Base-by-base conservation (phyloP, 1,140 invertebrate genomes). In the Vanessa atalanta region DNA sequence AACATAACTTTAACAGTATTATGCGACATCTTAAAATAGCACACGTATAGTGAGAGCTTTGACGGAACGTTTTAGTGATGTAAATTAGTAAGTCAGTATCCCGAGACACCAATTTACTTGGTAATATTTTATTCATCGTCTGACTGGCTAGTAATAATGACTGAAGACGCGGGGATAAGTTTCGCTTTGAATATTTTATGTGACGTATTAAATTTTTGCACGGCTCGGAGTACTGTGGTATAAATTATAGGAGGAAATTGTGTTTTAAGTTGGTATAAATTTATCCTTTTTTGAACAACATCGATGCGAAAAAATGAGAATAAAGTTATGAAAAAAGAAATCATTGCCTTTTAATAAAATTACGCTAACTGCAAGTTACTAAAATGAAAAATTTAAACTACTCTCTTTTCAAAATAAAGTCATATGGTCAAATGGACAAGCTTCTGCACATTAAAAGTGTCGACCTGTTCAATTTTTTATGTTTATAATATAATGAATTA, bases 71-170 rank as follows among this genome's bases (percentile, higher is more conserved):
- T 67, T 60, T 53, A 69, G 50, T 47, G 53, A 83, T 83, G 81
- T 77, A 78, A 79, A 81, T 83, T 83, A 79, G 70, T 75, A 53
- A 72, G 70, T 67, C 70, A 71, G 65, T 81, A 83, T 79, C 76
- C 77, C 79, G 67, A 78, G 77, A 78, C 73, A 70, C 77, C 79
- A 83, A 83, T 83, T 83, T 79, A 78, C 71, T 72, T 70, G 53
- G 73, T 79, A 73, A 83, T 83, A 81, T 83, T 83, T 81, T 83
- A 83, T 83, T 83, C 81, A 83, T 81, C 74, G 76, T 81, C 79
- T 77, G 79, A 79, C 73, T 78, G 73, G 79, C 77, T 79, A 77
- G 76, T 73, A 79, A 76, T 82, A 79, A 81, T 79, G 77, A 79
- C 73, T 77, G 74, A 66, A 73, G 77, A 72, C 69, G 70, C 67